Base-by-base conservation (phyloP, 1,140 invertebrate species). In the Papilio helenus region DNA sequence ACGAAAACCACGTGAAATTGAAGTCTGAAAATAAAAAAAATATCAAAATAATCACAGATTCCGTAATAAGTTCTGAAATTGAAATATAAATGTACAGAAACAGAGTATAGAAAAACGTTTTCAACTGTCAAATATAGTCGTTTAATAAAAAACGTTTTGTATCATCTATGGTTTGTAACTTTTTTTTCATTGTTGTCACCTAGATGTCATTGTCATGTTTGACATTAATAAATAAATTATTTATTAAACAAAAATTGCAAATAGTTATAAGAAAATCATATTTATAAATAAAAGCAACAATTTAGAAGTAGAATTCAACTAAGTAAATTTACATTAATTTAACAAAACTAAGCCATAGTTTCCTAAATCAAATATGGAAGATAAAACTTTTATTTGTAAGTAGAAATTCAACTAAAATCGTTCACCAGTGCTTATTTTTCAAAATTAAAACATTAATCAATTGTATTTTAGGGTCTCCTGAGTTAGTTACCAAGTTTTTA, bases 1-100 rank as follows among this genome's bases (percentile, higher is more conserved):
- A 76, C 23, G 72, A 80, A 89, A 92, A 93, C 88, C 92, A 94
- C 92, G 92, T 94, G 92, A 94, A 93, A 87, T 82, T 83, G 81
- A 80, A 85, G 29, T 74, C 26, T 72, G 78, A 46, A 51, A 39
- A 5, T 39, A 39, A 39, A 39, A 46, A 74, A 78, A 79, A n/a
- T 51, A 68, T 78, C 51, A 79, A 80, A 80, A 77, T 77, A 77
- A 39, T 29, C 51, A 76, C 74, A 76, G 74, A 76, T 61, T n/a
- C 26, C 23, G n/a, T 55, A 55, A 2, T 9, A 18, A 55, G 51
- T 55, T n/a, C 51, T 20, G 58, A 61, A 61, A 61, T 61, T 26
- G 20, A 61, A 26, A 26, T 18, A 23, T 26, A 18, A 49, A 49
- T 18, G 46, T 55, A 8, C 18, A 9, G 14, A 18, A 18, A 49